Evolutionary conservation across 2,888 invertebrate genomes (phyloP).

Genomic region (Branchellion lobata): DNA sequence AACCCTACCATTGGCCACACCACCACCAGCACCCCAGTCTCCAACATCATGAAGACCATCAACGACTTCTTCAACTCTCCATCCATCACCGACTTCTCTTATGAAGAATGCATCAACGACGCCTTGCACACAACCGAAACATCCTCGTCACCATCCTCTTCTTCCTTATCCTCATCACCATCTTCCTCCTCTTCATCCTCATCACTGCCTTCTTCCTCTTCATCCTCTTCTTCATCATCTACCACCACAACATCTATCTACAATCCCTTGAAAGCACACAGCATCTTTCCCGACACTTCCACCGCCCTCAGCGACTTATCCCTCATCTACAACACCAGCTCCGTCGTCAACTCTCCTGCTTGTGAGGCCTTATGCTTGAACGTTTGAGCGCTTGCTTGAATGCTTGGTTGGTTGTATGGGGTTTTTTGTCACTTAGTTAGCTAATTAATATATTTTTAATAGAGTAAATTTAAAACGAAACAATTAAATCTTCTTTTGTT

Average conservation of each 20-base stretch:
- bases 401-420: no score
- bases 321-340: not conserved
- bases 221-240: no score
- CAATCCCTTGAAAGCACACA: not conserved
- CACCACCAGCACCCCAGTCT: not conserved
- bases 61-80: slow-evolving; percentile 17
- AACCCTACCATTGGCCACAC: not conserved
- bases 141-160: not conserved
- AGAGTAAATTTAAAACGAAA: no score
- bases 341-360: no score
- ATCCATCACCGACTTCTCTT: not conserved
- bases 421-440: no score
- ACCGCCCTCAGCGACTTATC: not conserved
- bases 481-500: no score
- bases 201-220: not conserved
- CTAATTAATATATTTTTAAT: no score
- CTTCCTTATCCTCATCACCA: not conserved
- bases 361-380: no score
- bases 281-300: not conserved
- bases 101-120: not conserved
- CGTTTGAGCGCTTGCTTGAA: no score
- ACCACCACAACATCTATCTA: not conserved
- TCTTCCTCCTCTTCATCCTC: not conserved
- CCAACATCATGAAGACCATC: slow-evolving; percentile 11
- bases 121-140: no score